A percentile compares a stretch with the other conserved stretches of the same genome.
These are phyloP conservation scores for Basileuterus tristriatus DNA, from an alignment of 2,797 vertebrate genomes.

Conservation along the genomic window DNA sequence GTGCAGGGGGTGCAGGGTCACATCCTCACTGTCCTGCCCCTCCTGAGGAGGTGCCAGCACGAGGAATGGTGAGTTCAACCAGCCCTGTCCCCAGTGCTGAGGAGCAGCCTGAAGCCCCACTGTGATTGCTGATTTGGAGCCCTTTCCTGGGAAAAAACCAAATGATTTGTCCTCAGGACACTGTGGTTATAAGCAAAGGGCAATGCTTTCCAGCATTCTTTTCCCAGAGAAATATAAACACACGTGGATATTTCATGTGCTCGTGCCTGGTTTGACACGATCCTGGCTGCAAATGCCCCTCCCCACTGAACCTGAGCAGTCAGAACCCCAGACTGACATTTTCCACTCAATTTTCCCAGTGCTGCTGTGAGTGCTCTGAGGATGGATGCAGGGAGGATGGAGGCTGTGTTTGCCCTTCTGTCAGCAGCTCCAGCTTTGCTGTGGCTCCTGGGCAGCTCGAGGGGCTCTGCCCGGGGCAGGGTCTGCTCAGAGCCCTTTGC, in stretches of 20 bases:
- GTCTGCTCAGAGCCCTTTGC: fast-evolving
- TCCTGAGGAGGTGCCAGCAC: not conserved
- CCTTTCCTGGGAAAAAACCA: not conserved
- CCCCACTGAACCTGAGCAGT: not conserved
- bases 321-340: not conserved
- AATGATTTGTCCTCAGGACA: not conserved
- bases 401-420: not conserved
- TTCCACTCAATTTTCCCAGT: fast-evolving
- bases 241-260: not conserved
- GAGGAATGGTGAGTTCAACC: not conserved
- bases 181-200: not conserved
- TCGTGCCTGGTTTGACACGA: not conserved
- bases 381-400: not conserved
- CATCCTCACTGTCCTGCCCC: not conserved
- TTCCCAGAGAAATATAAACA: not conserved
- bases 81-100: not conserved
- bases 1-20: fast-evolving
- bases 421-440: not conserved
- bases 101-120: not conserved
- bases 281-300: not conserved
- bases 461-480: not conserved
- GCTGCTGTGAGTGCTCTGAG: fast-evolving
- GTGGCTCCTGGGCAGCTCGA: fast-evolving
- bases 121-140: not conserved
- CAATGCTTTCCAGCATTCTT: not conserved